Percentiles rank a stretch among this genome's conserved stretches.
phyloP scores from a whole-genome alignment of 2,797 vertebrate species.

The Tapera naevia region DNA sequence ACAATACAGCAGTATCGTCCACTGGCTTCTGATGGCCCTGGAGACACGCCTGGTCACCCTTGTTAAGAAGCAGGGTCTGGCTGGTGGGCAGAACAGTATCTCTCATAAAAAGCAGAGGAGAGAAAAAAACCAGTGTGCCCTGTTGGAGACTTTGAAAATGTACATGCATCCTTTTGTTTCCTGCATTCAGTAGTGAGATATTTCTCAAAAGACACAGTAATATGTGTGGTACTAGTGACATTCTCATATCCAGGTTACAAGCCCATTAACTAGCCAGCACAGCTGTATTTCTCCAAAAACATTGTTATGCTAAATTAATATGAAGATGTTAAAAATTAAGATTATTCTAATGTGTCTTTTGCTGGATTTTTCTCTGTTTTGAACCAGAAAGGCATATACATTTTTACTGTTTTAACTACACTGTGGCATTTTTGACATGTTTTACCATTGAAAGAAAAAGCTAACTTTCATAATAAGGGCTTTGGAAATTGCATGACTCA shows the following conservation, averaged over 20 bases:
- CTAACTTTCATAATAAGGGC: slow-evolving; percentile 20
- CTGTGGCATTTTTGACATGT: neutral
- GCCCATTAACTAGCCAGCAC: neutral
- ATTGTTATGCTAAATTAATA: neutral
- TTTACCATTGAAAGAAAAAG: slow-evolving; percentile 35
- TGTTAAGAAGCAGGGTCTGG: neutral
- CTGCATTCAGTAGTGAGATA: neutral
- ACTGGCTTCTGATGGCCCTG: neutral
- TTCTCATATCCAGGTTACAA: neutral
- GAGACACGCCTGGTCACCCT: neutral
- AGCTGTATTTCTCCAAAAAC: neutral
- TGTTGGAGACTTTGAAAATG: neutral
- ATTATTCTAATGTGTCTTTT: neutral
- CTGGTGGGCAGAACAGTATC: neutral
- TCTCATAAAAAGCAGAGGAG: neutral
- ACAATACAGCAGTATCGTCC: neutral
- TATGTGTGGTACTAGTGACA: neutral
- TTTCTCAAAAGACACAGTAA: neutral
- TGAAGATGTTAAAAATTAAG: neutral
- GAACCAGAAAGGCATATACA: neutral
- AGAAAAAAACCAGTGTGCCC: neutral
- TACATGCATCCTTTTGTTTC: neutral
- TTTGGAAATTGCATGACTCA: slow-evolving; percentile 56
- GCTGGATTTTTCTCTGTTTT: neutral
- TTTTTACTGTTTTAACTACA: slow-evolving; percentile 12